phyloP scores from a whole-genome alignment of 1,140 invertebrate species.

The Calephelis virginiensis region DNA sequence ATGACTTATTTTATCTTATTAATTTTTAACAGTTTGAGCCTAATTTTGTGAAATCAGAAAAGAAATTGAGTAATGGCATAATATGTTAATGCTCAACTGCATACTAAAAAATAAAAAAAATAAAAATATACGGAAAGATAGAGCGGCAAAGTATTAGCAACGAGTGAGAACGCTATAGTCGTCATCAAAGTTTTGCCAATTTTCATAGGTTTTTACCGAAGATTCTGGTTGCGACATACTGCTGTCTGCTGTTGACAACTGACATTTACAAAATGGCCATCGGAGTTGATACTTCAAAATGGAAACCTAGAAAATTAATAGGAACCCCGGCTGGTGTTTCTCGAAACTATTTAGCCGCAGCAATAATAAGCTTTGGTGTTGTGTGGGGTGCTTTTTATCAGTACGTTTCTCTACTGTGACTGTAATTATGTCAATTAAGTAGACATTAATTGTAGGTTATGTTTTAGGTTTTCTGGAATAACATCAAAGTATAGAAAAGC shows the following conservation, averaged over 20 bases:
- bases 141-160: too few relatives aligned
- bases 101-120: too few relatives aligned
- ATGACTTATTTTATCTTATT: too few relatives aligned
- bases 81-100: too few relatives aligned
- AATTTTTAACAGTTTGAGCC: too few relatives aligned
- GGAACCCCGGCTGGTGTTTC: conserved; percentile 73
- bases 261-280: conserved; percentile 52
- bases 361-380: conserved; percentile 49
- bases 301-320: conserved; percentile 77
- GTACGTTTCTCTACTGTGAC: conserved; percentile 33
- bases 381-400: conserved; percentile 52
- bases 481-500: conserved; percentile 49
- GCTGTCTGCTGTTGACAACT: background rate
- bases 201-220: too few relatives aligned
- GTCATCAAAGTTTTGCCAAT: too few relatives aligned
- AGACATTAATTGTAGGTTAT: conserved; percentile 12
- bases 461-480: conserved; percentile 47
- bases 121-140: too few relatives aligned
- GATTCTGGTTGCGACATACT: too few relatives aligned
- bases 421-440: background rate
- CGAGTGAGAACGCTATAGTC: too few relatives aligned
- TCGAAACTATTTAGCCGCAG: conserved; percentile 63
- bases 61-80: too few relatives aligned
- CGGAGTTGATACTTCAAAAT: conserved; percentile 64
- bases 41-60: too few relatives aligned